These are phyloP conservation scores for Cyrtonyx montezumae DNA, from an alignment of 2,113 vertebrate genomes.

Conservation along the genomic window DNA sequence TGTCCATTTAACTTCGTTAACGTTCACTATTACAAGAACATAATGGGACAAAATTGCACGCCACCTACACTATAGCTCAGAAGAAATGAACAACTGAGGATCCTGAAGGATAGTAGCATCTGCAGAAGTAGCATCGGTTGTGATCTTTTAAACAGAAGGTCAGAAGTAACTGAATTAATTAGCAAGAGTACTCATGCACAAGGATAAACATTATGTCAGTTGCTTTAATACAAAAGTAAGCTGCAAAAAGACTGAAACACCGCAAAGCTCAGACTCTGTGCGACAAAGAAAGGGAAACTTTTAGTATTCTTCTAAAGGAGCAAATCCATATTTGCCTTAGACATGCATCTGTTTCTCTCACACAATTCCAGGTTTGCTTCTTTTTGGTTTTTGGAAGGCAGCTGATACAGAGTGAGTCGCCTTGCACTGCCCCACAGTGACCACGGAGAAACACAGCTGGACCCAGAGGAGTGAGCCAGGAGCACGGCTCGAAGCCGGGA, in stretches of 20 bases:
- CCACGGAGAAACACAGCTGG: background rate
- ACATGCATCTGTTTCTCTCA: background rate
- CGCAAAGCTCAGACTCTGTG: background rate
- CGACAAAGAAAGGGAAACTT: background rate
- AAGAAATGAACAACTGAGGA: fast-evolving
- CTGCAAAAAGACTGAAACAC: background rate
- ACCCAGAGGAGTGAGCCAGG: fast-evolving
- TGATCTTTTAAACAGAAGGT: conserved; percentile 6
- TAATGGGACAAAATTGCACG: conserved; percentile 53
- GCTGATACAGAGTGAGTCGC: background rate
- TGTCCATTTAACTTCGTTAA: conserved; percentile 71
- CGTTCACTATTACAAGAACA: conserved; percentile 69
- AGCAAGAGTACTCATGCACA: background rate
- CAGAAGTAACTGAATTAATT: conserved; percentile 40
- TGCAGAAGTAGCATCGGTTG: background rate
- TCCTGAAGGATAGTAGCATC: background rate
- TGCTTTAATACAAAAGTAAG: background rate
- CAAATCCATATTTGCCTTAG: background rate
- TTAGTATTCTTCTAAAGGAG: background rate
- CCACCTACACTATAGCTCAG: background rate
- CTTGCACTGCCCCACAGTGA: fast-evolving
- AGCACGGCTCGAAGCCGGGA: background rate
- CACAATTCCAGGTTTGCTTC: background rate
- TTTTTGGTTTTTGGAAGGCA: background rate
- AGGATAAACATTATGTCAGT: conserved; percentile 25